Percentiles rank a stretch among this genome's conserved stretches.
Conservation (phyloP, 1,140 invertebrate genomes). For the Polyergus mexicanus region DNA sequence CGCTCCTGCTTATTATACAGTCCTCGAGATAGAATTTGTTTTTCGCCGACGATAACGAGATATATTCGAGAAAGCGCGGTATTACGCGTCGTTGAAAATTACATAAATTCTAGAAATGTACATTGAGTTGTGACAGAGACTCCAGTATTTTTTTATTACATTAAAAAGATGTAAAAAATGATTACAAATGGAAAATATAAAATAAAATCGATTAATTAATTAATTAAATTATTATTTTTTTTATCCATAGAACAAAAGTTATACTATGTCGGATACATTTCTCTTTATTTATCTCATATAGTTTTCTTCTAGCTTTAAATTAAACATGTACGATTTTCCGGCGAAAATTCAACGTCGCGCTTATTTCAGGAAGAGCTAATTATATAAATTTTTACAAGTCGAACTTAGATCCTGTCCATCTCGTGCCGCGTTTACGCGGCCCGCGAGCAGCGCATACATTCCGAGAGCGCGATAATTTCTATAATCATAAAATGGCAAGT, state of each 20-base stretch:
- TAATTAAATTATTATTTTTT: neutral
- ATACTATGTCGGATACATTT: neutral
- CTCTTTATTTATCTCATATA: neutral
- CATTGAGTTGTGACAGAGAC: neutral
- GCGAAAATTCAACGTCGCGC: neutral
- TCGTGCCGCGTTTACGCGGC: too few species aligned
- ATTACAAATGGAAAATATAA: neutral
- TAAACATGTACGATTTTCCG: neutral
- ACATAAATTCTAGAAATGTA: neutral
- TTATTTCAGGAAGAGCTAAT: neutral
- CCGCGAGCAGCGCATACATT: slow-evolving; percentile 3
- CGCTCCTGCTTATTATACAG: slow-evolving; percentile 69
- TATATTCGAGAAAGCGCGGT: neutral
- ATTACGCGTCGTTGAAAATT: slow-evolving; percentile 14
- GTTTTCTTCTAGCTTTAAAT: too few species aligned
- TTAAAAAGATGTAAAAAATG: neutral
- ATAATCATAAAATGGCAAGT: slow-evolving; percentile 57
- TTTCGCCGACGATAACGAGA: slow-evolving; percentile 6
- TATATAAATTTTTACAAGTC: slow-evolving; percentile 28
- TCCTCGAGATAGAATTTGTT: slow-evolving; percentile 19
- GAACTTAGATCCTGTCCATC: neutral
- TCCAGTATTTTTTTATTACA: neutral
- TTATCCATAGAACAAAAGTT: neutral
- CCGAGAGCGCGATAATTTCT: slow-evolving; percentile 43
- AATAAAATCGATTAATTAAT: neutral